Percentiles rank a stretch among this genome's conserved stretches.
phyloP scores from a whole-genome alignment of 2,113 vertebrate species.

The Poicephalus gulielmi region DNA sequence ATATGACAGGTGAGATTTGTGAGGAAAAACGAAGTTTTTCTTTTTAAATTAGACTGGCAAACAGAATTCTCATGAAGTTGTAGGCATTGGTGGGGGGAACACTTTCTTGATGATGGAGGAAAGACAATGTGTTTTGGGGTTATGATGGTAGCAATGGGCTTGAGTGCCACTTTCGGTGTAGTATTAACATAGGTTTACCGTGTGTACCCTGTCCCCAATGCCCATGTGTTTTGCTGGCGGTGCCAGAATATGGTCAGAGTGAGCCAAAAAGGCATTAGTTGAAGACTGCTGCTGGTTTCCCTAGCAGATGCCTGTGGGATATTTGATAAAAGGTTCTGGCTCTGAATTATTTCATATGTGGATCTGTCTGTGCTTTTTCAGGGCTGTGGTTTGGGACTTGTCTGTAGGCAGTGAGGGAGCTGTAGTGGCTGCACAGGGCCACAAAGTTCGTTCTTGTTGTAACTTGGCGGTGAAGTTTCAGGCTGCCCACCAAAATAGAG shows the following conservation, averaged over 20 bases:
- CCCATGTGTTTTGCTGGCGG: neutral
- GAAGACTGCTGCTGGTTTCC: neutral
- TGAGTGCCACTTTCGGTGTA: neutral
- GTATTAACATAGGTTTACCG: neutral
- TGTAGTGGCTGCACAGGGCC: fast-evolving
- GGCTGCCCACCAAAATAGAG: neutral
- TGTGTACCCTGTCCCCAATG: neutral
- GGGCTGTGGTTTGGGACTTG: neutral
- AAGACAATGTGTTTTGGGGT: fast-evolving
- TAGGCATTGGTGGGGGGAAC: fast-evolving
- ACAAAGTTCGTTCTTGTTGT: neutral
- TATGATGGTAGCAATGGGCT: neutral
- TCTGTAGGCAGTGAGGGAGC: neutral
- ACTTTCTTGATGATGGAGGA: neutral
- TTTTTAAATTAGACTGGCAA: neutral
- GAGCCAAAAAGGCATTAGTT: neutral
- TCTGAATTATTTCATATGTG: neutral
- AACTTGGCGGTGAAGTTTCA: neutral
- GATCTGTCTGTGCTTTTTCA: neutral
- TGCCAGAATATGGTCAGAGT: neutral
- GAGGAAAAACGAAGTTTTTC: neutral
- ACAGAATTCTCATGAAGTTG: neutral
- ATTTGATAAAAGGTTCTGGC: neutral
- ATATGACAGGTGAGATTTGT: neutral
- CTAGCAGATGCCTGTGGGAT: neutral